Evolutionary conservation across 2,888 invertebrate species (phyloP), one percentile per base, ranked within the genome.

Genomic region (Mamestra brassicae): DNA sequence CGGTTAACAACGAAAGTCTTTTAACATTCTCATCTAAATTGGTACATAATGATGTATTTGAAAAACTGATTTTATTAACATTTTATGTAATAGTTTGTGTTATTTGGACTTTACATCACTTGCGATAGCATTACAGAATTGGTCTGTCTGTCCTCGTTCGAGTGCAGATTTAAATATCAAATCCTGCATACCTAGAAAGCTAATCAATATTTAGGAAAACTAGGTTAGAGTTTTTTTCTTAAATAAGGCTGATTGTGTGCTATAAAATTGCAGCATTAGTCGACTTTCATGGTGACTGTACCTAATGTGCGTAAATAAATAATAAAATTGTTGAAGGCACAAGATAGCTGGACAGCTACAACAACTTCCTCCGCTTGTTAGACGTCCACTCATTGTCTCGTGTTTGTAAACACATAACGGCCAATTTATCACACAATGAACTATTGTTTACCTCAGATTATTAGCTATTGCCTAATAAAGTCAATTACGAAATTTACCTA

Each of bases 391-490:
- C 92, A 93, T 94, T 94, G 94, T 93, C 89, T 88, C 79, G 73
- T 92, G 91, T 95, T 94, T 92, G 93, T 93, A 95, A 95, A 95
- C 90, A 92, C 82, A 87, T 85, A 87, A 84, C 88, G 86, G 89
- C 86, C 75, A 89, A 92, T 91, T 93, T 91, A 91, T 89, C 89
- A 90, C 89, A 95, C 95, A 94, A 94, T 94, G 92, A 90, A 88
- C 92, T 90, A 94, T 94, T 95, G 95, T 95, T 93, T 94, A 91
- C 88, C 47, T 80, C 78, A 55, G 77, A 83, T 83, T 82, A 85
- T 89, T 87, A 85, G 86, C 80, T 84, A 88, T 88, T 88, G 81
- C 84, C 80, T 65, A 87, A 47, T 47, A 47, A 89, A 84, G 87
- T 64, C 70, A 85, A 81, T 85, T 84, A 74, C 75, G 38, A 71